A percentile compares a stretch with the other conserved stretches of the same genome.
Conservation (phyloP, 2,113 vertebrate genomes). For the Phylloscopus trochiloides region DNA sequence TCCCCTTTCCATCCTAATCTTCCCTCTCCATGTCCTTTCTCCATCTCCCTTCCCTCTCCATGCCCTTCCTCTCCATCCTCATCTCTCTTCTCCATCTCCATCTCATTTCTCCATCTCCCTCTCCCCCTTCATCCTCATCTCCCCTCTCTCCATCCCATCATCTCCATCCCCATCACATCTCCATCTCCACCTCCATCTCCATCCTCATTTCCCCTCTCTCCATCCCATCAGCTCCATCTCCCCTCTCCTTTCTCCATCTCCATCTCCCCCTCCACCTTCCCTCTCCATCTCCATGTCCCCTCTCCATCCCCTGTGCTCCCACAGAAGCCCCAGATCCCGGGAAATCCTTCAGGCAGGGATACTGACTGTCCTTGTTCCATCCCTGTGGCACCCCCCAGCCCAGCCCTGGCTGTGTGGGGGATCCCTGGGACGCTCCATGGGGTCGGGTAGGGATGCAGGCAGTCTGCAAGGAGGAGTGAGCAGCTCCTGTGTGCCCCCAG, state of each 20-base stretch:
- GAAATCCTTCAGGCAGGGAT: no score
- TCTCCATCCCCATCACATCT: not conserved
- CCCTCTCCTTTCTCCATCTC: no score
- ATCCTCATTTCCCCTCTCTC: not conserved
- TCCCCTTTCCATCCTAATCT: not conserved
- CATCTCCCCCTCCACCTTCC: not conserved
- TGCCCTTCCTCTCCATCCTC: not conserved
- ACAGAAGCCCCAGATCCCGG: not conserved
- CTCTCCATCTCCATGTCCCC: not conserved
- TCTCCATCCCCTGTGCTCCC: fast-evolving
- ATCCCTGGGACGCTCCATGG: fast-evolving
- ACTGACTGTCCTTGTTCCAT: not conserved
- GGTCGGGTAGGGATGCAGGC: fast-evolving
- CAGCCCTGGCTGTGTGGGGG: not conserved
- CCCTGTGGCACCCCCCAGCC: not conserved
- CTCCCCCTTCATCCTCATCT: not conserved
- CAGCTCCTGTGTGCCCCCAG: not conserved
- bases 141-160: not conserved
- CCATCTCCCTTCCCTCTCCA: not conserved
- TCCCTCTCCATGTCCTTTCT: not conserved
- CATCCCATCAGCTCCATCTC: not conserved
- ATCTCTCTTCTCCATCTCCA: not conserved
- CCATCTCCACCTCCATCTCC: no score
- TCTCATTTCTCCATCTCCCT: no score
- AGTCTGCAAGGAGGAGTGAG: not conserved